Evolutionary conservation across 64 coral and sea anemone genomes (phyloP), one percentile per base, ranked within the genome.

Genomic region (Montipora sp.): DNA sequence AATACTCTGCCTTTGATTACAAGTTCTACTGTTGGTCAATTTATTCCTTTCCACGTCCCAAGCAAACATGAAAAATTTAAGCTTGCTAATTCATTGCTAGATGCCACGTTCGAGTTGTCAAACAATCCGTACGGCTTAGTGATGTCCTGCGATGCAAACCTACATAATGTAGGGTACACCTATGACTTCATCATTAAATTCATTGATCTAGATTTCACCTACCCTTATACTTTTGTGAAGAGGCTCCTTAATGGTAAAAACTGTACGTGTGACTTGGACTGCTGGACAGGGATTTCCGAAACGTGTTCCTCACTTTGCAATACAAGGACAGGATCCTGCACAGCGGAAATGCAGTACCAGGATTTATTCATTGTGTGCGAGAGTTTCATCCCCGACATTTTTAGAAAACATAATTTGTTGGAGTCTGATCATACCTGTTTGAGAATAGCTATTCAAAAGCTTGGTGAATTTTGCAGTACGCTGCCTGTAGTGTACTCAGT

Each of bases 91-190:
- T 94, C 95, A 21, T 23, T 90, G 11, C 47, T 96, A 15, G 92
- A 96, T 47, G 87, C 80, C 66, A 59, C 90, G 19, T 75, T 88
- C 51, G 75, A 53, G 13, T 68, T 96, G 18, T 87, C 91, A 4
- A 82, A 86, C 18, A 94, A 87, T 69, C 82, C 81, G 3, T 96
- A 90, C 87, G 95, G 95, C 45, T 53, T 67, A 71, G 60, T 96
- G 16, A 87, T 89, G 48, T 79, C 79, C 0, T 98, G 96, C 78
- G 96, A 98, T 77, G 57, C 75, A 13, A 93, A 98, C 51, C 67
- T 95, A 23, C 90, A 89, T 51, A 98, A 98, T 47, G 92, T 81
- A 93, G 96, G 96, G 27, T 69, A 95, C 18, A 91, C 92, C 73
- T 83, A 58, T 50, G 47, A 86, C 58, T 84, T 79, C 19, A 21